Evolutionary conservation across 1,140 invertebrate species (phyloP), one percentile per base, ranked within the genome.

Genomic region (Trachymyrmex septentrionalis): DNA sequence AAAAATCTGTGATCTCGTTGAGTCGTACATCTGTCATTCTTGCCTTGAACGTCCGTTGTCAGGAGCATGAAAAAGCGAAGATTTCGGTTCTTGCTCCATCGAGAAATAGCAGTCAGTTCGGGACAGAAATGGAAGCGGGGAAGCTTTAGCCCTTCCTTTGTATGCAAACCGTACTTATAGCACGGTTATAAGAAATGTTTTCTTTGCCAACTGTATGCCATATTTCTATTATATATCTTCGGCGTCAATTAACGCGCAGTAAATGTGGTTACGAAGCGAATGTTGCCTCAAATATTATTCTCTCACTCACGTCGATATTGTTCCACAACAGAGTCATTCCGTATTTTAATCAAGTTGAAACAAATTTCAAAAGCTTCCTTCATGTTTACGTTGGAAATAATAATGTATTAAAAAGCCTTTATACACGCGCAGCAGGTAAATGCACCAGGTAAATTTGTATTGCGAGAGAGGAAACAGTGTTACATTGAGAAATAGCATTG

Each of bases 21-120:
- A 34, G 5, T 5, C 63, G 71, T 66, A 82, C 73, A 87, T 88
- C 86, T 82, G 86, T 88, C 87, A 85, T 77, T 85, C 86, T 12
- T 16, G 30, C 2, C 27, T 30, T 75, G 80, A 84, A 84, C 34
- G 80, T 75, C 44, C 55, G 24, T 59, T 27, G 77, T 81, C 85
- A 19, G 55, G 14, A 34, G 67, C 24, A 34, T 6, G 69, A 81
- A 80, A 73, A 75, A 50, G 19, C 61, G n/a, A 53, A 61, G 77
- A 88, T 73, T 61, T 80, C 67, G 64, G 73, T 80, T 57, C 55
- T 80, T 85, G 82, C 27, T 59, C 73, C 80, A 2, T 38, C 21
- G 3, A 66, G 19, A 72, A 89, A 77, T 87, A 88, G 64, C 80
- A 53, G 81, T 81, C 61, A 10, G 44, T 12, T 21, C 63, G 21